These are phyloP conservation scores for Peromyscus eremicus DNA, from an alignment of 2,797 vertebrate genomes.

Conservation along the genomic window DNA sequence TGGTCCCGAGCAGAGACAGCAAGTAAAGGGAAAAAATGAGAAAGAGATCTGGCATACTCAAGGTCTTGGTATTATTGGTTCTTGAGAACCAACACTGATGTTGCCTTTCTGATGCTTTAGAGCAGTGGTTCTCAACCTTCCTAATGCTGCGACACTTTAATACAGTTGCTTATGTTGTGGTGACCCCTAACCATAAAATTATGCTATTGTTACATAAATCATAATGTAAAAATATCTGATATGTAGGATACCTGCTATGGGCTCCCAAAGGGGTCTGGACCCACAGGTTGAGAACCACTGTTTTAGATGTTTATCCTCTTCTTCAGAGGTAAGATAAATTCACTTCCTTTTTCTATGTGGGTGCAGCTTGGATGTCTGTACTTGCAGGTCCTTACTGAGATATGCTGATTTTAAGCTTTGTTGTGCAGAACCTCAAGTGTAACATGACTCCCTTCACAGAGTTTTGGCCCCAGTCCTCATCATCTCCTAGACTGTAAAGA, in stretches of 20 bases:
- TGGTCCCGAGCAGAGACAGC: not conserved
- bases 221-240: not conserved
- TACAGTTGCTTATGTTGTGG: not conserved
- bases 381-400: not conserved
- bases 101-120: not conserved
- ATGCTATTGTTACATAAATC: not conserved
- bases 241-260: not conserved
- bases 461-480: not conserved
- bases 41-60: not conserved
- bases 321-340: not conserved
- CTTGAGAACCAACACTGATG: not conserved
- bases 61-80: not conserved
- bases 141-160: not conserved
- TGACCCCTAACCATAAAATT: not conserved
- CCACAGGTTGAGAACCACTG: no score
- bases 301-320: not conserved
- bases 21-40: not conserved
- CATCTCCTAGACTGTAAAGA: not conserved
- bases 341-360: not conserved
- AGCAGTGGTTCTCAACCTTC: not conserved
- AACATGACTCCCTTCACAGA: not conserved
- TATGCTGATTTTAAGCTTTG: not conserved
- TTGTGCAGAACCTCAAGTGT: not conserved
- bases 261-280: not conserved
- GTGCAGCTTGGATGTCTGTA: not conserved